Percentiles rank a stretch among this genome's conserved stretches.
Evolutionary conservation across 1,140 invertebrate species (phyloP).

Genomic region (Magallana gigas): DNA sequence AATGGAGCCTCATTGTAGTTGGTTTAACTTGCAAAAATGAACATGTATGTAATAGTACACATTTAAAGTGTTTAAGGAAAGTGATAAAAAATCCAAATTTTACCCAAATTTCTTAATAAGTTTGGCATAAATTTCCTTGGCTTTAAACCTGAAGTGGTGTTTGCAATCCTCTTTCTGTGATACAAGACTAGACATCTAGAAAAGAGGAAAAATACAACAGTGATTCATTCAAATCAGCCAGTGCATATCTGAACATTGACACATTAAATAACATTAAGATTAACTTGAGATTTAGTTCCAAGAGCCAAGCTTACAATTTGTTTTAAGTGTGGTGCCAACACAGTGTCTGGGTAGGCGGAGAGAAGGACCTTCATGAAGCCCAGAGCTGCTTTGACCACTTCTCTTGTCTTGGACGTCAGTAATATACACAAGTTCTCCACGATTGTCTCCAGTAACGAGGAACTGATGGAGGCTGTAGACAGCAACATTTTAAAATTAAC

Average conservation of each 20-base stretch:
- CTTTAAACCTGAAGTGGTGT: constrained; percentile 89
- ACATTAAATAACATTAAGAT: too few species aligned
- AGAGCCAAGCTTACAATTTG: constrained; percentile 79
- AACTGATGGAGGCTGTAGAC: constrained; percentile 82
- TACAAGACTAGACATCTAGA: constrained; percentile 80
- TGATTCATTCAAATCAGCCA: too few species aligned
- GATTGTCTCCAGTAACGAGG: constrained; percentile 84
- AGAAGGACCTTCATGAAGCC: constrained; percentile 88
- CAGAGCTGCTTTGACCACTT: constrained; percentile 86
- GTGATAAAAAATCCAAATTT: constrained; percentile 31
- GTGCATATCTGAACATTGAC: too few species aligned
- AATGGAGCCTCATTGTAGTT: too few species aligned
- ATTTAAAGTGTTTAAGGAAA: too few species aligned
- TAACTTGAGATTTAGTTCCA: not conserved
- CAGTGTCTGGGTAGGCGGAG: constrained; percentile 82
- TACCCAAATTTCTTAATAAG: constrained; percentile 89
- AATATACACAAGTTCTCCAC: constrained; percentile 86
- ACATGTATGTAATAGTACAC: too few species aligned
- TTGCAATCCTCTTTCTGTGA: constrained; percentile 91
- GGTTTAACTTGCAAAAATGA: too few species aligned
- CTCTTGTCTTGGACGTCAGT: constrained; percentile 84
- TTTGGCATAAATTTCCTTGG: constrained; percentile 89
- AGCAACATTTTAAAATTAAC: not conserved
- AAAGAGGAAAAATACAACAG: not conserved
- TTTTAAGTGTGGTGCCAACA: constrained; percentile 77